Evolutionary conservation across 1,140 invertebrate genomes (phyloP), one percentile per base, ranked within the genome.

Genomic region (Micrasema minimum): DNA sequence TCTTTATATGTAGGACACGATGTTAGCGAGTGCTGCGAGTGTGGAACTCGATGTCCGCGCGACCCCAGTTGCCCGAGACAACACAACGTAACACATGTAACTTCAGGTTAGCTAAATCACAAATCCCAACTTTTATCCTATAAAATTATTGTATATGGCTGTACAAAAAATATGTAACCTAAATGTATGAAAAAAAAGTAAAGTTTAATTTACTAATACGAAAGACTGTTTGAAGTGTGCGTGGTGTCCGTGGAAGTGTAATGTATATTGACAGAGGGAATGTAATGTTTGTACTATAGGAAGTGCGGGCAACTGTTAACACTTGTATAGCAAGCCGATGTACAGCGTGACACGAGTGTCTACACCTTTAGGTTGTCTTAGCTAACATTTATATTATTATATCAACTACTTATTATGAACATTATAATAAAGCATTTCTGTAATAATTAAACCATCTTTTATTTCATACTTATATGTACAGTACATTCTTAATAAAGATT

Each of bases 381-480:
- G 82, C 83, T 84, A 81, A 85, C 82, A 80, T 84, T 83, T 83
- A 83, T 84, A 84, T 83, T n/a, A n/a, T n/a, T 81, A 82, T 81
- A 81, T 50, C 11, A 84, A 83, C 81, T 83, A 85, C 83, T 81
- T 84, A 81, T 82, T 83, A 83, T 83, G 82, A 83, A 84, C 82
- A 84, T 85, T 83, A 81, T 78, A 85, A 83, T 83, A 85, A 85
- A 85, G 81, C 82, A 84, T 85, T 84, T 84, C 82, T 85, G 83
- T 85, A 85, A 84, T 85, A 83, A 84, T 83, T 43, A 62, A 85
- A 81, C 81, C 45, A 18, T 53, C 45, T 69, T 66, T 73, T 51
- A 69, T 69, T 65, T 16, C 12, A 22, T 55, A n/a, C n/a, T n/a
- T n/a, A n/a, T n/a, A n/a, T n/a, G n/a, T n/a, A n/a, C n/a, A n/a